A percentile compares a stretch with the other conserved stretches of the same genome.
Evolutionary conservation across 2,113 vertebrate genomes (phyloP).

Genomic region (Fukomys damarensis): DNA sequence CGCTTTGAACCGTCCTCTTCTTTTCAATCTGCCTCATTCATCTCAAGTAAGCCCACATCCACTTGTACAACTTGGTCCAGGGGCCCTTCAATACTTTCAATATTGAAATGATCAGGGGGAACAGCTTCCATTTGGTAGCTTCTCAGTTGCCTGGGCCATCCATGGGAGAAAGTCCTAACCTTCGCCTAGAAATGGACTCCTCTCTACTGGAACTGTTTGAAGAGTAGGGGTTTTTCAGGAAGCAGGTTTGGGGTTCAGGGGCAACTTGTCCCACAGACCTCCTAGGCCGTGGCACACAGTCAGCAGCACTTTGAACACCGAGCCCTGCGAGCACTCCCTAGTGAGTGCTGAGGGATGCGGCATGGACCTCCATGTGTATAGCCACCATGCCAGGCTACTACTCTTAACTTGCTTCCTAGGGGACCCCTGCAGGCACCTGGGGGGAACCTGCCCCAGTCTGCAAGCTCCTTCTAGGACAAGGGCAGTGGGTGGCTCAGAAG

Average conservation of each 20-base stretch:
- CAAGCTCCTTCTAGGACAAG: constrained; percentile 44
- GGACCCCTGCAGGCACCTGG: constrained; percentile 20
- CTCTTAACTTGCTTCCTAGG: constrained; percentile 23
- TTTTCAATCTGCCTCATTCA: background rate
- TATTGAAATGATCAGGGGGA: background rate
- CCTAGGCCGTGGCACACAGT: background rate
- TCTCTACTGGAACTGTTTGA: background rate
- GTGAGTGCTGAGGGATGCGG: background rate
- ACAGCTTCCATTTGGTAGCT: background rate
- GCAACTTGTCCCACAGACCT: background rate
- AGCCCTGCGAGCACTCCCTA: background rate
- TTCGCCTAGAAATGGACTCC: background rate
- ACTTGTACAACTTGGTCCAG: background rate
- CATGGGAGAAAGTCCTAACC: background rate
- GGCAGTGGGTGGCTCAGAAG: constrained; percentile 34
- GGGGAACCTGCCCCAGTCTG: constrained; percentile 15
- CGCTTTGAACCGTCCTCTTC: background rate
- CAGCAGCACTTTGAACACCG: background rate
- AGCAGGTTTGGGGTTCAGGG: background rate
- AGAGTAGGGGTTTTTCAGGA: background rate
- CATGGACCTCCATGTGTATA: background rate
- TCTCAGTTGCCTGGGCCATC: background rate
- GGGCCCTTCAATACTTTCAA: background rate
- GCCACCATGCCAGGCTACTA: background rate
- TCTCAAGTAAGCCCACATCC: background rate